A percentile compares a stretch with the other conserved stretches of the same genome.
Conservation (phyloP, 2,888 invertebrate species). For the Agonopterix arenella region DNA sequence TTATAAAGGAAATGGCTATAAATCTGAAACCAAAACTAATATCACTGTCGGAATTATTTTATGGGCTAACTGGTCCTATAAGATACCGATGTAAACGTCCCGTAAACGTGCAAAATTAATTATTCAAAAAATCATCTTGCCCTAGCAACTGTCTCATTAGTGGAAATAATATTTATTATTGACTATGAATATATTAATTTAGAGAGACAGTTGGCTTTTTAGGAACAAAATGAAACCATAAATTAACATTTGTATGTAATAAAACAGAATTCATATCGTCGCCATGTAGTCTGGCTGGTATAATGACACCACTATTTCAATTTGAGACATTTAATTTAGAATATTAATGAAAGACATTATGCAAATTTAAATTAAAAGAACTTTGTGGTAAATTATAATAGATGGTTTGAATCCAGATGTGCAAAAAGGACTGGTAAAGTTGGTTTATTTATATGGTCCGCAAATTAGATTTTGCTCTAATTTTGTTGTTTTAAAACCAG, state of each 20-base stretch:
- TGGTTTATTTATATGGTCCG: too few species aligned
- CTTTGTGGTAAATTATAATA: too few species aligned
- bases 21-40: too few species aligned
- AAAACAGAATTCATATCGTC: conserved; percentile 23
- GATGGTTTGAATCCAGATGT: too few species aligned
- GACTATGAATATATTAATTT: conserved; percentile 29
- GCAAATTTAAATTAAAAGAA: conserved; percentile 23
- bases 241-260: conserved; percentile 22
- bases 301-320: conserved; percentile 42
- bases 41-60: neutral
- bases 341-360: conserved; percentile 38
- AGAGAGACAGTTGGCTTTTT: conserved; percentile 22
- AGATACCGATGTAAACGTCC: conserved; percentile 1
- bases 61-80: neutral
- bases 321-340: conserved; percentile 32
- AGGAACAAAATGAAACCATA: conserved; percentile 32
- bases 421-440: too few species aligned
- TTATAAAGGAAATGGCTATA: too few species aligned
- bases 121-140: neutral
- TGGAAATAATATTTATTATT: conserved; percentile 19
- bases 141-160: conserved; percentile 15
- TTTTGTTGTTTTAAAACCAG: too few species aligned
- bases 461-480: too few species aligned
- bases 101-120: neutral
- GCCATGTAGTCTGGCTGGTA: conserved; percentile 43